These are phyloP conservation scores for Yoshiicerus persimilis DNA, from an alignment of 1,140 invertebrate species.

Conservation along the genomic window DNA sequence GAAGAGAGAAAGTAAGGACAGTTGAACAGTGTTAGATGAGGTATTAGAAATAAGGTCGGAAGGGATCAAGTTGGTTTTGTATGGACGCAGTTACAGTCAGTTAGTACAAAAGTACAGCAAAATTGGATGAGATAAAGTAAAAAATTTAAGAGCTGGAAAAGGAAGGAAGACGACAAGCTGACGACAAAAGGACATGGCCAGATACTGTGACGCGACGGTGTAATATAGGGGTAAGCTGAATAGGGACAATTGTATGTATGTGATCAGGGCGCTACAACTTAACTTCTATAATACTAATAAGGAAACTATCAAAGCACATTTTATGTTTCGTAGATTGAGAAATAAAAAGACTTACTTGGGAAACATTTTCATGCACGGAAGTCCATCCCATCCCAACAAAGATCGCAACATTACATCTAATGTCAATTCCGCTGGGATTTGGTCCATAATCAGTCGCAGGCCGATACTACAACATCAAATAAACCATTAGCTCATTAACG, in stretches of 20 bases:
- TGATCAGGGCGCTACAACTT: too few species aligned
- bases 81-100: not conserved
- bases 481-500: not conserved
- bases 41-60: not conserved
- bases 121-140: not conserved
- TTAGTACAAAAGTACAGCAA: not conserved
- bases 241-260: too few species aligned
- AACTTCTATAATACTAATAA: too few species aligned
- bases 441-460: conserved; percentile 49
- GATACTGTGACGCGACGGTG: too few species aligned
- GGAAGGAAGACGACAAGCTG: not conserved
- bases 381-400: conserved; percentile 46
- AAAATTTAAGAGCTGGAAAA: not conserved
- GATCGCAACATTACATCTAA: conserved; percentile 45
- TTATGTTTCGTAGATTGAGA: not conserved
- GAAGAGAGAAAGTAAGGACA: not conserved
- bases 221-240: too few species aligned
- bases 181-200: not conserved
- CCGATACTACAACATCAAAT: conserved; percentile 43
- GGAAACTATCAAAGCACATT: not conserved
- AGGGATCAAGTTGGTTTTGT: not conserved
- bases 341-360: conserved; percentile 42
- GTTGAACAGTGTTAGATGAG: not conserved
- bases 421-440: conserved; percentile 48
- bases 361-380: conserved; percentile 49